A percentile compares a stretch with the other conserved stretches of the same genome.
Evolutionary conservation across 2,113 vertebrate species (phyloP).

Genomic region (Seriola quinqueradiata): DNA sequence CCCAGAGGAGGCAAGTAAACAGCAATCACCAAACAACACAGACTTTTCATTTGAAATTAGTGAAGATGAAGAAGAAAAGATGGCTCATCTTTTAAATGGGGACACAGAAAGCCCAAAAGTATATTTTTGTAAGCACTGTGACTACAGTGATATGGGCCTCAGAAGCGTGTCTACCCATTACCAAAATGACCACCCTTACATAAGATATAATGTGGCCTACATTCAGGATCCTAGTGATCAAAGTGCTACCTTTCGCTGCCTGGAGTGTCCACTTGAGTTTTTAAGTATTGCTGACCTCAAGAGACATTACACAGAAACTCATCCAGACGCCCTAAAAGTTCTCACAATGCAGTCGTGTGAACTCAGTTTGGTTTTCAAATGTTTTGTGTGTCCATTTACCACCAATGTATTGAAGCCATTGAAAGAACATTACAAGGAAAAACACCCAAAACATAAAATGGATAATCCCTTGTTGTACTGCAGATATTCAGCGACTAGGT

Average conservation of each 20-base stretch:
- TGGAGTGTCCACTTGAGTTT: slow-evolving; percentile 93
- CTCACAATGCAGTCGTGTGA: slow-evolving; percentile 84
- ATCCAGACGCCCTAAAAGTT: slow-evolving; percentile 90
- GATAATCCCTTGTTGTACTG: slow-evolving; percentile 92
- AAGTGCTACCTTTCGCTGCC: slow-evolving; percentile 91
- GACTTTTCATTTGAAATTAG: slow-evolving; percentile 90
- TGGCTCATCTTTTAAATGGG: slow-evolving; percentile 51
- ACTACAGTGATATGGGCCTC: slow-evolving; percentile 88
- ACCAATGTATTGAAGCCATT: slow-evolving; percentile 85
- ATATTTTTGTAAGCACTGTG: slow-evolving; percentile 93
- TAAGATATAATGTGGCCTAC: slow-evolving; percentile 89
- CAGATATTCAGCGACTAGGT: slow-evolving; percentile 85
- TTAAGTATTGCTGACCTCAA: slow-evolving; percentile 87
- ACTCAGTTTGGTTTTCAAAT: slow-evolving; percentile 89
- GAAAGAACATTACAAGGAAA: slow-evolving; percentile 92
- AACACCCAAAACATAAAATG: slow-evolving; percentile 88
- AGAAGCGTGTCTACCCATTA: slow-evolving; percentile 89
- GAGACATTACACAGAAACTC: slow-evolving; percentile 89
- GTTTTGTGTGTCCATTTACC: slow-evolving; percentile 90
- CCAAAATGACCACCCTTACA: slow-evolving; percentile 90
- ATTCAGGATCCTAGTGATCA: slow-evolving; percentile 88
- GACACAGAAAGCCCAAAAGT: slow-evolving; percentile 71
- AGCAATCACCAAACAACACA: slow-evolving; percentile 81
- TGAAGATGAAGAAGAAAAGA: slow-evolving; percentile 87
- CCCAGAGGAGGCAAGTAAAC: slow-evolving; percentile 81